Base-by-base conservation (phyloP, 2,113 vertebrate genomes). In the Vidua macroura region DNA sequence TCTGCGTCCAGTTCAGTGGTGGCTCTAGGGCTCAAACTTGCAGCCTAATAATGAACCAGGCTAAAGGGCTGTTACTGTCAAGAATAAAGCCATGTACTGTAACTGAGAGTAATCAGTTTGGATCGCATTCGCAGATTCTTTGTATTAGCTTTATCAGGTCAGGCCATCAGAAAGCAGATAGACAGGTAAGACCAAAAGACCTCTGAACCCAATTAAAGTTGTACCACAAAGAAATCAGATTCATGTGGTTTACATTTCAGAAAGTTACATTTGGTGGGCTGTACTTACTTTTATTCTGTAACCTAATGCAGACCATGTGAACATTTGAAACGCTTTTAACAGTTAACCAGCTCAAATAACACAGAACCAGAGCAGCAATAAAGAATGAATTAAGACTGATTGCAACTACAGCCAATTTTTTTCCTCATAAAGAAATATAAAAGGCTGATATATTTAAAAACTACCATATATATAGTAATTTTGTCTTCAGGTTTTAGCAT, bases 241-340 rank as follows among this genome's bases (percentile, higher is more conserved):
- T 98, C 98, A 98, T 98, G 97, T 98, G 98, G 98, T 98, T 98
- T 98, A 97, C 97, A 98, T 98, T 98, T 98, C 96, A 97, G 97
- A 98, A 97, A 97, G 97, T 97, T 98, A 97, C 98, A 98, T 98
- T 98, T 98, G 97, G 97, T 98, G 97, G 97, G 97, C 97, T 98
- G 98, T 97, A 95, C 98, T 97, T 98, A 98, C 97, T 98, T 98
- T 98, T 98, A 98, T 98, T 98, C 97, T 83, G 98, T 97, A 98
- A 98, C 97, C 96, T 98, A 98, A 98, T 98, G 97, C 97, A 97
- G 97, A 98, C 98, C 98, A 98, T 98, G 98, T 98, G 98, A 98
- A 98, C 97, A 98, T 98, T 98, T 97, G 97, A 98, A 98, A 98
- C 70, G 92, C 98, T 98, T 98, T 98, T 98, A 98, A 98, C 97